phyloP scores from a whole-genome alignment of 2,113 vertebrate genomes.

The Eudyptes chrysolophus region DNA sequence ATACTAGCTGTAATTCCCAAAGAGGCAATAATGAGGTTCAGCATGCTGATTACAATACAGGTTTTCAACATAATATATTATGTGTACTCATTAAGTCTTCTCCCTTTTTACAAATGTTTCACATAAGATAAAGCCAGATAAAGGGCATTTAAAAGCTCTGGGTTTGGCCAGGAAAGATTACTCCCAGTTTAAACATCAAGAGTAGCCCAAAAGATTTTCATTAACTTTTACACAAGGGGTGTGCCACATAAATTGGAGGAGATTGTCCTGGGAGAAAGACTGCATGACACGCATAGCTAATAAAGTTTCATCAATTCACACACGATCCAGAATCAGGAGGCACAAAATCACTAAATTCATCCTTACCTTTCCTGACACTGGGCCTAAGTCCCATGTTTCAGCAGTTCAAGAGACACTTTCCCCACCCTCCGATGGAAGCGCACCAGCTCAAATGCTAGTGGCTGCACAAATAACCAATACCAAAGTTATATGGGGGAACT shows the following conservation, averaged over 20 bases:
- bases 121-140: background rate
- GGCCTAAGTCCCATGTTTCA: background rate
- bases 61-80: background rate
- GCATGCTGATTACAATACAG: background rate
- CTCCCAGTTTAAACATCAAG: background rate
- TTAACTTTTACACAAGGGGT: background rate
- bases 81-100: background rate
- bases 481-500: background rate
- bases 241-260: background rate
- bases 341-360: background rate
- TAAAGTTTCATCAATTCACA: background rate
- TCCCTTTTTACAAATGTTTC: background rate
- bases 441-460: background rate
- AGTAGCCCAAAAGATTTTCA: background rate
- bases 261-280: background rate
- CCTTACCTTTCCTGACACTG: background rate
- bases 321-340: background rate
- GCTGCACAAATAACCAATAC: background rate
- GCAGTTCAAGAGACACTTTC: background rate
- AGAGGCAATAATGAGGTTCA: background rate
- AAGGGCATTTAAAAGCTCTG: background rate
- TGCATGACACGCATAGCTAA: background rate
- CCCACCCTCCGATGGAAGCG: fast-evolving
- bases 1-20: background rate
- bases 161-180: background rate